Evolutionary conservation across 2,113 vertebrate genomes (phyloP).

Genomic region (Bujurquina vittata): DNA sequence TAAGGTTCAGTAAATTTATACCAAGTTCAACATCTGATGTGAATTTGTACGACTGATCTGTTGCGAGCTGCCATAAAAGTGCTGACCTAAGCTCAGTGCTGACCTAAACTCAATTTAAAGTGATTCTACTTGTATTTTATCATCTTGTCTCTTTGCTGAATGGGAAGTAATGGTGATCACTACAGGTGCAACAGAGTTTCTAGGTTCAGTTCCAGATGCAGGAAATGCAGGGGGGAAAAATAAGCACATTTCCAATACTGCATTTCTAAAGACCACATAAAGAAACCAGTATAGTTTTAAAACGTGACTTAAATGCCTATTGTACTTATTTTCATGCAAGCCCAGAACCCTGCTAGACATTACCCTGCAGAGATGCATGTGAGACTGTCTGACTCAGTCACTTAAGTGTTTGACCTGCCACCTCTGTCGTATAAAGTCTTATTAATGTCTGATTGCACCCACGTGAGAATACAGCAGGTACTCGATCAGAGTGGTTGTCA

Average conservation of each 20-base stretch:
- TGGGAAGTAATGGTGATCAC: not conserved
- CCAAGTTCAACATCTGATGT: not conserved
- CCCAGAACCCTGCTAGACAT: not conserved
- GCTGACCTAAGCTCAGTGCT: not conserved
- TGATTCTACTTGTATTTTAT: conserved; percentile 10
- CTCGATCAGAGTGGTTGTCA: not conserved
- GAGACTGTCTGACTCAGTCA: not conserved
- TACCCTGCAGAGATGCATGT: not conserved
- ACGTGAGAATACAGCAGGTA: not conserved
- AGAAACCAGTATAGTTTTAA: not conserved
- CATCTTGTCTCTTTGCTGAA: not conserved
- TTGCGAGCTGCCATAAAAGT: not conserved
- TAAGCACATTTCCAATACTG: not conserved
- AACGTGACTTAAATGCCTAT: not conserved
- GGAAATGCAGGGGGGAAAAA: not conserved
- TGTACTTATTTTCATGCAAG: not conserved
- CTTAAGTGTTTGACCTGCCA: not conserved
- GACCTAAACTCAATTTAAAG: not conserved
- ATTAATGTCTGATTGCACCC: not conserved
- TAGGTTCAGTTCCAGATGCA: not conserved
- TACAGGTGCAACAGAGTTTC: not conserved
- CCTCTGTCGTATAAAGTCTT: not conserved
- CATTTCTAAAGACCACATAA: not conserved
- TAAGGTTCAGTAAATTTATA: not conserved
- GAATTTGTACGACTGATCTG: not conserved